Percentiles rank a stretch among this genome's conserved stretches.
These are phyloP conservation scores for Paguma larvata DNA, from an alignment of 2,797 vertebrate species.

Conservation along the genomic window DNA sequence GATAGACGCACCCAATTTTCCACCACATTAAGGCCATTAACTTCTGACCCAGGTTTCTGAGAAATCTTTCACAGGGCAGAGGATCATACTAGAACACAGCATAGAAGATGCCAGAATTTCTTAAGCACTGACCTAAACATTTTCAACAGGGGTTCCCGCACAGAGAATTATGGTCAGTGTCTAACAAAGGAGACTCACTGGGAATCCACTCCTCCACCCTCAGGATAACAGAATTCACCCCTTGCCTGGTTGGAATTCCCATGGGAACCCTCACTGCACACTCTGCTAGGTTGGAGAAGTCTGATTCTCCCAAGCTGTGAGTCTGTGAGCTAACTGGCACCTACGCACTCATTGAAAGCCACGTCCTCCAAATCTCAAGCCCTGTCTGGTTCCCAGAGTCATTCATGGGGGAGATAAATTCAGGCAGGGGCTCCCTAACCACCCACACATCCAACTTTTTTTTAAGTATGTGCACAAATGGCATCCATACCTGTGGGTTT, in stretches of 20 bases:
- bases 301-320: neutral
- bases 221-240: neutral
- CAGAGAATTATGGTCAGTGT: neutral
- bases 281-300: neutral
- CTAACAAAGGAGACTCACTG: neutral
- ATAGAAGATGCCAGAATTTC: neutral
- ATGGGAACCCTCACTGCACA: neutral
- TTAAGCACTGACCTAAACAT: slow-evolving; percentile 35
- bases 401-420: neutral
- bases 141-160: neutral
- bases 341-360: neutral
- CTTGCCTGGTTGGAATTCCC: neutral
- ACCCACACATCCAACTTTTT: neutral
- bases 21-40: slow-evolving; percentile 43
- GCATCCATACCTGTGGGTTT: neutral
- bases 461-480: neutral
- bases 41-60: slow-evolving; percentile 28
- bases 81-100: neutral
- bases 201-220: neutral
- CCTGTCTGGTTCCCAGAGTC: neutral
- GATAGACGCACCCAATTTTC: slow-evolving; percentile 37
- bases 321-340: neutral
- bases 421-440: neutral
- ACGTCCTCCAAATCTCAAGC: neutral
- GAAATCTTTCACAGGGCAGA: slow-evolving; percentile 39